Conservation (phyloP, 2,888 invertebrate species). For the Lycaena phlaeas region DNA sequence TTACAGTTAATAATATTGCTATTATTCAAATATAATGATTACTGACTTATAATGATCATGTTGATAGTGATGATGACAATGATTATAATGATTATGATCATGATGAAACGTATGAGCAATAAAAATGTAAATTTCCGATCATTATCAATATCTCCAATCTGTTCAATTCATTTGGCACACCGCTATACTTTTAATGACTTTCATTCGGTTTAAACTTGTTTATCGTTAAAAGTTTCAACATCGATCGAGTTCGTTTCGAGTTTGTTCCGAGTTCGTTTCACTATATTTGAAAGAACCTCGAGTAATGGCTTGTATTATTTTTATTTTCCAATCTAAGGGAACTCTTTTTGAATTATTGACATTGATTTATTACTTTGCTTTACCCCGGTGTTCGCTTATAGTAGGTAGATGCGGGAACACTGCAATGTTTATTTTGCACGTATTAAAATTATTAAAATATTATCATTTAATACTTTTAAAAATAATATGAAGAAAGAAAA, state of each 20-base stretch:
- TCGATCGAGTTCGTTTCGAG: constrained; percentile 12
- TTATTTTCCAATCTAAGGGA: not conserved
- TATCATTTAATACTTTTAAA: no score
- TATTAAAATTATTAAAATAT: no score
- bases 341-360: not conserved
- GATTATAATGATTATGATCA: no score
- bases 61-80: no score
- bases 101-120: not conserved
- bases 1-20: no score
- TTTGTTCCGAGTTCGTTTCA: not conserved
- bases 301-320: constrained; percentile 6
- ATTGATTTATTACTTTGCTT: not conserved
- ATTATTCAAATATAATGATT: no score
- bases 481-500: no score
- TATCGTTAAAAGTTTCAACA: constrained; percentile 19
- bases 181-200: constrained; percentile 14
- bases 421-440: no score
- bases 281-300: not conserved
- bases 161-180: constrained; percentile 2
- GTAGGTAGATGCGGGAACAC: no score
- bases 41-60: no score
- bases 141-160: not conserved
- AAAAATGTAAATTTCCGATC: not conserved
- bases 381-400: no score
- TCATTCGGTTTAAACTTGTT: constrained; percentile 16